A percentile compares a stretch with the other conserved stretches of the same genome.
These are phyloP conservation scores for Physocephala rufipes DNA, from an alignment of 2,888 invertebrate genomes.

Conservation along the genomic window DNA sequence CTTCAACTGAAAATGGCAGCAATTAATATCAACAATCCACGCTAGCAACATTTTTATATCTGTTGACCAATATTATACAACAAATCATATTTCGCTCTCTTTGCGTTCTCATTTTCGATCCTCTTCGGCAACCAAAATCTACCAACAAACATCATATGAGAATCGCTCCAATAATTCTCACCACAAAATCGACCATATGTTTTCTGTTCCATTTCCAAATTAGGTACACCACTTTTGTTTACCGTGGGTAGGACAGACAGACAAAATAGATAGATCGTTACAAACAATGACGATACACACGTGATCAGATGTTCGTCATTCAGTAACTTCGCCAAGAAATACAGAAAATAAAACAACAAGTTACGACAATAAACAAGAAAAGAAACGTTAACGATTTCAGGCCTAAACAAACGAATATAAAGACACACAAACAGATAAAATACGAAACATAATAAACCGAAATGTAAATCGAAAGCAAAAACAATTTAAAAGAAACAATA, in stretches of 20 bases:
- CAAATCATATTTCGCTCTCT: neutral
- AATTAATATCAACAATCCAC: neutral
- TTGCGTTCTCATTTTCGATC: neutral
- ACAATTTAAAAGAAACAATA: neutral
- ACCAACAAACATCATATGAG: neutral
- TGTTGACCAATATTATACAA: neutral
- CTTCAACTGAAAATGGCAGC: neutral
- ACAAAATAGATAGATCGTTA: neutral
- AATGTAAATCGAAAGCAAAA: neutral
- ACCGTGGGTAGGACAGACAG: neutral
- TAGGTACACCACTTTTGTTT: neutral
- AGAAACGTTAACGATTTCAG: constrained; percentile 18
- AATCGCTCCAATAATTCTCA: neutral
- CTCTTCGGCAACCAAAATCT: neutral
- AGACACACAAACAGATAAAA: constrained; percentile 16
- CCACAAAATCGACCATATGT: constrained; percentile 28
- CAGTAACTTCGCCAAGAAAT: constrained; percentile 3
- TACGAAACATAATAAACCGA: constrained; percentile 7
- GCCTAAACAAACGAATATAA: neutral
- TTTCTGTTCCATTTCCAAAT: constrained; percentile 29
- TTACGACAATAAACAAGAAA: neutral
- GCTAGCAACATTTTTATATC: constrained; percentile 16
- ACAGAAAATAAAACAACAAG: neutral
- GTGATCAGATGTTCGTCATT: constrained; percentile 36
- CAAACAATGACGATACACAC: constrained; percentile 8